phyloP scores from a whole-genome alignment of 2,888 invertebrate species.

The Dione juno region DNA sequence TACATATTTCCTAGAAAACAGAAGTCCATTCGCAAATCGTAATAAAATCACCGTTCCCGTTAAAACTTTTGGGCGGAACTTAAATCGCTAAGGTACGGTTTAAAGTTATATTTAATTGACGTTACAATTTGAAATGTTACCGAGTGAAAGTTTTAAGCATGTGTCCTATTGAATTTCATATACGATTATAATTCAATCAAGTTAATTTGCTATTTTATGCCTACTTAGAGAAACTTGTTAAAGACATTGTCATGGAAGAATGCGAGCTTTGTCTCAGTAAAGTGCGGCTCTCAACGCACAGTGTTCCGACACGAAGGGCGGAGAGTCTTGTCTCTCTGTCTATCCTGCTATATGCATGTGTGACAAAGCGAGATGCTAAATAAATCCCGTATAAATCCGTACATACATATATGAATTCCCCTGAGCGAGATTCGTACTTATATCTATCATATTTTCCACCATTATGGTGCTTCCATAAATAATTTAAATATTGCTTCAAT shows the following conservation, averaged over 20 bases:
- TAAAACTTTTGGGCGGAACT: conserved; percentile 29
- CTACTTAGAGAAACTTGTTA: background rate
- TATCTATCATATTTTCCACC: too few relatives aligned
- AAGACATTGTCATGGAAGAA: background rate
- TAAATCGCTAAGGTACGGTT: conserved; percentile 24
- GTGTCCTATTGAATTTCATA: background rate
- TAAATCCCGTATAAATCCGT: too few relatives aligned
- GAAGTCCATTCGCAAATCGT: conserved; percentile 30
- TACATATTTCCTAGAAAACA: conserved; percentile 25
- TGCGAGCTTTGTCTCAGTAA: too few relatives aligned
- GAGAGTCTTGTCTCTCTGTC: too few relatives aligned
- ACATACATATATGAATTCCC: too few relatives aligned
- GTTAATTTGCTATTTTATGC: background rate
- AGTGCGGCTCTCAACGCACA: too few relatives aligned
- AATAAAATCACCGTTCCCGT: conserved; percentile 34
- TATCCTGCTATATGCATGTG: too few relatives aligned
- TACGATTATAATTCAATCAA: background rate
- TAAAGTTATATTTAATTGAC: conserved; percentile 18
- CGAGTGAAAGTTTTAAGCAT: conserved; percentile 5
- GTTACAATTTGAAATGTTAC: conserved; percentile 7
- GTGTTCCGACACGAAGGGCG: too few relatives aligned
- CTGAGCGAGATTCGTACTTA: too few relatives aligned
- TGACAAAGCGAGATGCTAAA: too few relatives aligned
- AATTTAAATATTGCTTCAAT: too few relatives aligned
- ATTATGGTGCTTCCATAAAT: too few relatives aligned